Percentiles rank a stretch among this genome's conserved stretches.
These are phyloP conservation scores for Tenebrio molitor DNA, from an alignment of 1,140 invertebrate species.

Conservation along the genomic window DNA sequence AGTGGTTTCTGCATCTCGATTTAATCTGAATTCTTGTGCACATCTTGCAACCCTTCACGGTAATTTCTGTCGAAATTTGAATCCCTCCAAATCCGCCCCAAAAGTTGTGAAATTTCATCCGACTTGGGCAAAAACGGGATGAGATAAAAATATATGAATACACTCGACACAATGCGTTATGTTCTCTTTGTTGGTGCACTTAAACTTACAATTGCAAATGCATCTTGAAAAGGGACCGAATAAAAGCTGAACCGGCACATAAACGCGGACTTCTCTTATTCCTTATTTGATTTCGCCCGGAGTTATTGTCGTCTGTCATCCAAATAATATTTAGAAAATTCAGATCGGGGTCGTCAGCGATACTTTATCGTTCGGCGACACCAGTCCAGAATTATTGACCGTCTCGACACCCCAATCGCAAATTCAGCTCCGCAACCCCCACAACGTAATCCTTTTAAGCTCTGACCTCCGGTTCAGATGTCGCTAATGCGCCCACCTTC, in stretches of 20 bases:
- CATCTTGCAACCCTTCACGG: too few relatives aligned
- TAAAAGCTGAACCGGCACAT: slow-evolving; percentile 23
- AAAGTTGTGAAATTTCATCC: too few relatives aligned
- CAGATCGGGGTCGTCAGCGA: not conserved
- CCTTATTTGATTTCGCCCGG: slow-evolving; percentile 16
- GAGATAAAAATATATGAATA: not conserved
- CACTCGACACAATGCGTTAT: not conserved
- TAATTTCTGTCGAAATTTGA: too few relatives aligned
- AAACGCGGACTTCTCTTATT: slow-evolving; percentile 8
- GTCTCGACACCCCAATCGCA: slow-evolving; percentile 5
- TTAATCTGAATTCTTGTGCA: too few relatives aligned
- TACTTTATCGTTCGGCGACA: not conserved
- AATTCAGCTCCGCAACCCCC: slow-evolving; percentile 1
- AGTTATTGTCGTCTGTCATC: slow-evolving; percentile 19
- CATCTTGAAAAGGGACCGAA: slow-evolving; percentile 12
- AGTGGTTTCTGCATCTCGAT: too few relatives aligned
- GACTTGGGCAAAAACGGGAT: too few relatives aligned
- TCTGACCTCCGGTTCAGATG: not conserved
- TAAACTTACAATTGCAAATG: slow-evolving; percentile 23
- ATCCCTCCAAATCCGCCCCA: too few relatives aligned
- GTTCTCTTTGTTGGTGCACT: slow-evolving; percentile 3
- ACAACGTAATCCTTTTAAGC: slow-evolving; percentile 26
- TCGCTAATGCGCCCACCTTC: not conserved
- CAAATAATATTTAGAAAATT: slow-evolving; percentile 26
- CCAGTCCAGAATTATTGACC: slow-evolving; percentile 11